Evolutionary conservation across 1,140 invertebrate species (phyloP).

Genomic region (Drosophila seguyi): DNA sequence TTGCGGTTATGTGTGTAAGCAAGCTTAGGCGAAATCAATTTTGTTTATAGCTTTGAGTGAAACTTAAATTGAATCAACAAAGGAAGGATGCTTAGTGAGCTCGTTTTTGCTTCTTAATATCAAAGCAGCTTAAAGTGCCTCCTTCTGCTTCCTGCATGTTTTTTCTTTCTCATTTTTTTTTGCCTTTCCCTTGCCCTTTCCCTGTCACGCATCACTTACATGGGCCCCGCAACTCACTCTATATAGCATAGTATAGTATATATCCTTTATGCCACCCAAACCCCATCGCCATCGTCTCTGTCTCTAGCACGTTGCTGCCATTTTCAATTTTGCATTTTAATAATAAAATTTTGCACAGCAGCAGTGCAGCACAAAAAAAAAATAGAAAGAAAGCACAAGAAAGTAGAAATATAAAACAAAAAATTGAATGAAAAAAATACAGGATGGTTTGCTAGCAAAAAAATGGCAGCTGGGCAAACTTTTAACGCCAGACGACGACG

Average conservation of each 20-base stretch:
- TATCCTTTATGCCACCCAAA: conserved; percentile 20
- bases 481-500: conserved; percentile 49
- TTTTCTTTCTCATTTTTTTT: background rate
- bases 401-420: conserved; percentile 22
- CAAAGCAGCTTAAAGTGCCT: conserved; percentile 63
- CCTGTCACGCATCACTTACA: conserved; percentile 75
- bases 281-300: conserved; percentile 10
- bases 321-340: conserved; percentile 84
- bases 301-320: conserved; percentile 65
- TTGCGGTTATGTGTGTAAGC: conserved; percentile 43
- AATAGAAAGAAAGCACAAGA: conserved; percentile 19
- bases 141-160: background rate
- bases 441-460: conserved; percentile 34
- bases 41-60: conserved; percentile 56
- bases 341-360: conserved; percentile 79
- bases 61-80: conserved; percentile 77
- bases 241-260: conserved; percentile 9
- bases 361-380: conserved; percentile 34
- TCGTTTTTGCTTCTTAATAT: conserved; percentile 54
- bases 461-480: conserved; percentile 67
- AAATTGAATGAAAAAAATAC: conserved; percentile 8
- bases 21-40: conserved; percentile 62
- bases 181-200: conserved; percentile 28
- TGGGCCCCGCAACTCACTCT: conserved; percentile 46
- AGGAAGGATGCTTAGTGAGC: conserved; percentile 49